Evolutionary conservation across 2,113 vertebrate species (phyloP).

Genomic region (Cinclus cinclus): DNA sequence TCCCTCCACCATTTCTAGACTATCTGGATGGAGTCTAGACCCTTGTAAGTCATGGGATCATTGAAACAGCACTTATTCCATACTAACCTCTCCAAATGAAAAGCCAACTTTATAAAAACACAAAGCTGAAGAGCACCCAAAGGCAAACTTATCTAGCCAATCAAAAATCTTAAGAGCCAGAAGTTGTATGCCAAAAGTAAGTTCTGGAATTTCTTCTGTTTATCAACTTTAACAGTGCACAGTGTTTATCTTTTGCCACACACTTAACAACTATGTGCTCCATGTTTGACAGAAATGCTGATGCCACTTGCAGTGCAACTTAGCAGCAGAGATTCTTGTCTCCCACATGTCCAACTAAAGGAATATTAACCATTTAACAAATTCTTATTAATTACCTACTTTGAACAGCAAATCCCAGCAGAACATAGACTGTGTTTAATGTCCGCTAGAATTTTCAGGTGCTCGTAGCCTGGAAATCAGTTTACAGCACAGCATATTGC

Average conservation of each 20-base stretch:
- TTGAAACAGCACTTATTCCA: neutral
- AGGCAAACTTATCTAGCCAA: neutral
- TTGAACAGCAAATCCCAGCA: neutral
- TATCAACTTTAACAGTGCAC: neutral
- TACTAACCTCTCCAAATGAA: neutral
- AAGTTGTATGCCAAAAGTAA: neutral
- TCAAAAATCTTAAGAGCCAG: neutral
- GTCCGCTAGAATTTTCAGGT: neutral
- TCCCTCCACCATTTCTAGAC: neutral
- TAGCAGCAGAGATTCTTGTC: neutral
- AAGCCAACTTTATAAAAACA: neutral
- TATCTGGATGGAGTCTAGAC: neutral
- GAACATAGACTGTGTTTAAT: neutral
- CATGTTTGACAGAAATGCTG: neutral
- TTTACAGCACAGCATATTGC: neutral
- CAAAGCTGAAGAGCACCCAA: neutral
- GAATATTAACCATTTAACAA: neutral
- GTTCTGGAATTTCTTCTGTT: neutral
- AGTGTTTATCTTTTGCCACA: neutral
- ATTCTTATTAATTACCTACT: neutral
- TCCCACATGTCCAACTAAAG: neutral
- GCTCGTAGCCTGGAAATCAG: neutral
- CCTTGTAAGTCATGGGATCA: neutral
- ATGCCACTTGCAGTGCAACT: neutral
- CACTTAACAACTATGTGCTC: neutral